Conservation (phyloP, 53 echinoderm and acorn worm species). For the Echinometra lucunter region DNA sequence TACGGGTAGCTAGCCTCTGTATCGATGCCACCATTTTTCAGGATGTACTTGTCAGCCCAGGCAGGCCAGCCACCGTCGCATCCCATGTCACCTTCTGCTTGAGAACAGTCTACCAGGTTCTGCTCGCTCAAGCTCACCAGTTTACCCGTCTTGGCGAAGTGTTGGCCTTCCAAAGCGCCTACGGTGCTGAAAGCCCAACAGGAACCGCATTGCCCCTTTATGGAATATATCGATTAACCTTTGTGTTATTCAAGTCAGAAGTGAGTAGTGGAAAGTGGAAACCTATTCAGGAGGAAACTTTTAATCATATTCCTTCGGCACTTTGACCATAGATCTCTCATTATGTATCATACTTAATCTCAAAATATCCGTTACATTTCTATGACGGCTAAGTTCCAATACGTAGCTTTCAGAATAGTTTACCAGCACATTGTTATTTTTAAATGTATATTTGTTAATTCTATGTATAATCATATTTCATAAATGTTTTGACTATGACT, state of each 20-base stretch:
- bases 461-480: no score
- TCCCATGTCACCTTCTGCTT: constrained; percentile 76
- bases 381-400: no score
- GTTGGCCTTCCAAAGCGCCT: constrained; percentile 92
- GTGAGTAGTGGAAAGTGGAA: not conserved
- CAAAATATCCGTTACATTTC: no score
- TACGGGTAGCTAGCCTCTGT: constrained; percentile 92
- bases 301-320: not conserved
- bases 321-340: no score
- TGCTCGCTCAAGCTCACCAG: constrained; percentile 92
- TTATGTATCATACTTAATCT: no score
- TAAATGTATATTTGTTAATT: no score
- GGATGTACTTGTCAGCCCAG: constrained; percentile 85
- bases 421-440: no score
- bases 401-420: no score
- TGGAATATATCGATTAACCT: not conserved
- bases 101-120: constrained; percentile 93
- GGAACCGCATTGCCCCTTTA: constrained; percentile 94
- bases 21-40: constrained; percentile 83
- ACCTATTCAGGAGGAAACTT: not conserved
- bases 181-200: constrained; percentile 98
- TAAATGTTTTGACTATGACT: no score
- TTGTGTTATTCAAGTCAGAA: not conserved
- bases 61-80: constrained; percentile 92
- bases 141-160: constrained; percentile 83